A percentile compares a stretch with the other conserved stretches of the same genome.
phyloP scores from a whole-genome alignment of 2,113 vertebrate species.

The Cottus gobio region DNA sequence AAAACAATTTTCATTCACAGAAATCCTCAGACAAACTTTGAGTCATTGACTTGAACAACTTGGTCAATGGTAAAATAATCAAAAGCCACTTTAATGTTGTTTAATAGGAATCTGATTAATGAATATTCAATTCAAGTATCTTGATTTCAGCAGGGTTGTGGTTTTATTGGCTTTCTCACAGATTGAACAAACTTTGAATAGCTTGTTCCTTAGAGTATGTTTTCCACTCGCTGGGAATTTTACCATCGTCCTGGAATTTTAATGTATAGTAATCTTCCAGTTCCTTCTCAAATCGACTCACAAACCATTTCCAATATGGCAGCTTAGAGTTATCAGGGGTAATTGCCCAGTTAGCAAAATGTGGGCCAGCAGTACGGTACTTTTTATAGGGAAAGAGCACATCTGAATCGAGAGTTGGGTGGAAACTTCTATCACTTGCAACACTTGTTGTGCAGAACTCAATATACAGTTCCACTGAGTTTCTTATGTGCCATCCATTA shows the following conservation, averaged over 20 bases:
- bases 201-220: background rate
- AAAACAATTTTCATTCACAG: background rate
- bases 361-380: slow-evolving; percentile 65
- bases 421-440: background rate
- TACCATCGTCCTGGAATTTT: background rate
- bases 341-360: slow-evolving; percentile 72
- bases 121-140: background rate
- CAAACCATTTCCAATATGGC: slow-evolving; percentile 85
- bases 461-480: background rate
- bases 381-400: background rate
- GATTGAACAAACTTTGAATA: slow-evolving; percentile 15
- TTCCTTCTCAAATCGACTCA: slow-evolving; percentile 75
- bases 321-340: slow-evolving; percentile 72
- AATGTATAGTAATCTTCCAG: slow-evolving; percentile 46
- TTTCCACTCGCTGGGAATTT: slow-evolving; percentile 52
- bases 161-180: background rate
- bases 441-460: slow-evolving; percentile 66
- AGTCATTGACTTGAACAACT: background rate
- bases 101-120: background rate
- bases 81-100: background rate
- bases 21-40: background rate
- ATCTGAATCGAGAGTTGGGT: background rate
- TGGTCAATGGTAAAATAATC: background rate
- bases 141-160: background rate
- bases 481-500: background rate